A percentile compares a stretch with the other conserved stretches of the same genome.
phyloP scores from a whole-genome alignment of 2,797 vertebrate genomes.

The Gymnocypris eckloni region DNA sequence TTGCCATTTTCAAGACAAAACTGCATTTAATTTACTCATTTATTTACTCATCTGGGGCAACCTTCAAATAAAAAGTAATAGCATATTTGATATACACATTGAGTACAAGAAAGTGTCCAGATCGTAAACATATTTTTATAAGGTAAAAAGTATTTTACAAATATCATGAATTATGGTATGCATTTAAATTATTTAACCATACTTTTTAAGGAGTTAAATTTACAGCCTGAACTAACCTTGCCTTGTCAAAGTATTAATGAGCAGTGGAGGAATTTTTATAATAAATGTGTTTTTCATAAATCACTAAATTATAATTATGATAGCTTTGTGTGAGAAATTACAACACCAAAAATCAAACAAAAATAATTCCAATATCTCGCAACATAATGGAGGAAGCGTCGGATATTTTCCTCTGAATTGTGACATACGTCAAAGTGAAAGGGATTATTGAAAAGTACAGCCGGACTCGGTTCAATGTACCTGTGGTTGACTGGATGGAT shows the following conservation, averaged over 20 bases:
- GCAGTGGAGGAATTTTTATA: background rate
- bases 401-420: background rate
- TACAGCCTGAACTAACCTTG: background rate
- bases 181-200: background rate
- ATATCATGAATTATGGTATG: background rate
- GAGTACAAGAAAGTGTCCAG: background rate
- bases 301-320: background rate
- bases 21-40: no score
- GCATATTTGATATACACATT: background rate
- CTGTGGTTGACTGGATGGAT: background rate
- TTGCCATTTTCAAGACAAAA: no score
- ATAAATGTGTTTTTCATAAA: background rate
- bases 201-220: background rate
- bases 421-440: background rate
- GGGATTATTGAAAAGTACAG: background rate
- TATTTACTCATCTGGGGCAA: no score
- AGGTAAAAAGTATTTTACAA: no score
- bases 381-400: background rate
- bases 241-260: background rate
- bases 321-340: no score
- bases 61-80: no score
- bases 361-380: background rate
- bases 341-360: background rate
- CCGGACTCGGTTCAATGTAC: background rate
- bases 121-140: background rate